Evolutionary conservation across 2,113 vertebrate genomes (phyloP).

Genomic region (Otolemur garnettii): DNA sequence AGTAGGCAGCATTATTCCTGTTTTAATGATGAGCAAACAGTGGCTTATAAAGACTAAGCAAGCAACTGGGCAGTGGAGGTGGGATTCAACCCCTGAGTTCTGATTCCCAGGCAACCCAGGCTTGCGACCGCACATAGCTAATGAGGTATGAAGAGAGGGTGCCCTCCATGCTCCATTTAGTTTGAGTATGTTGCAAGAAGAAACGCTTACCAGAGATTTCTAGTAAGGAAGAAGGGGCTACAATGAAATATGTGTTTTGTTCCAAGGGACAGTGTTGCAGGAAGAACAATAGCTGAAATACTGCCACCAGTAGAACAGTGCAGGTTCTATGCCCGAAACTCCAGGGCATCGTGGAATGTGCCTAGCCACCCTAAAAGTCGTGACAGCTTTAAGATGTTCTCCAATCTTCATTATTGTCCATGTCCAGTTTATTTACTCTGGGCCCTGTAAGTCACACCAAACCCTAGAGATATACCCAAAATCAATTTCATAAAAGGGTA

Average conservation of each 20-base stretch:
- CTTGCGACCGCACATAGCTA: not conserved
- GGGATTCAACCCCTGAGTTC: not conserved
- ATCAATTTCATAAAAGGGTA: not conserved
- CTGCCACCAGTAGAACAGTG: not conserved
- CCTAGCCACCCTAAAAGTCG: not conserved
- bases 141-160: not conserved
- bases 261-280: not conserved
- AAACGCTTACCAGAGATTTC: not conserved
- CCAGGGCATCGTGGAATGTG: not conserved
- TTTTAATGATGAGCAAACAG: not conserved
- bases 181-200: not conserved
- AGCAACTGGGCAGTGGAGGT: not conserved
- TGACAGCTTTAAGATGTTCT: not conserved
- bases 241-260: not conserved
- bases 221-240: not conserved
- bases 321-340: not conserved
- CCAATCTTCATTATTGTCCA: not conserved
- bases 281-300: not conserved
- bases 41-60: constrained; percentile 40
- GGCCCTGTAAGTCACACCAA: not conserved
- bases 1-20: not conserved
- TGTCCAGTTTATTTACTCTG: not conserved
- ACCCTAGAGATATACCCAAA: not conserved
- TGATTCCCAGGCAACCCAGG: not conserved
- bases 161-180: not conserved